Conservation (phyloP, 2,113 vertebrate species). For the Solenodon paradoxus region DNA sequence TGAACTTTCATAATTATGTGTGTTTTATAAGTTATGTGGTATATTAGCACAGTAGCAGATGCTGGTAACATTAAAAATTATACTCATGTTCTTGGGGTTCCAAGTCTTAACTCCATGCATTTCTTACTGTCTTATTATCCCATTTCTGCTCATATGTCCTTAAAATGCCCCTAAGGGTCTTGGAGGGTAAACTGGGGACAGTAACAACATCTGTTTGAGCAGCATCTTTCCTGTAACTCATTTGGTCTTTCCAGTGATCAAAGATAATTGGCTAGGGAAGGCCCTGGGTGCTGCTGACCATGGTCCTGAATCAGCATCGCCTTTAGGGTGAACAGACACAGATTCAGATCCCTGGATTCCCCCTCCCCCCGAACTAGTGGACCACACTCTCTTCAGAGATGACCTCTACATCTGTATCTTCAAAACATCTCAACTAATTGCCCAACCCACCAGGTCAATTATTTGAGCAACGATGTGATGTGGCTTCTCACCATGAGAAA, state of each 20-base stretch:
- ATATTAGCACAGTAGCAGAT: not conserved
- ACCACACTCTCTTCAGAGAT: not conserved
- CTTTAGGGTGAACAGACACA: not conserved
- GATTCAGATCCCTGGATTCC: not conserved
- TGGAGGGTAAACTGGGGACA: not conserved
- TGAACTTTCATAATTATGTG: not conserved
- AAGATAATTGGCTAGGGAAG: not conserved
- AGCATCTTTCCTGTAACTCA: not conserved
- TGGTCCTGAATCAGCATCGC: not conserved
- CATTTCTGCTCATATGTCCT: not conserved
- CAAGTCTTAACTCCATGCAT: not conserved
- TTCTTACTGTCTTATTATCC: not conserved
- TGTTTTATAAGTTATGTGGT: not conserved
- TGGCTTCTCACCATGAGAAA: not conserved
- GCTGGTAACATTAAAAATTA: not conserved
- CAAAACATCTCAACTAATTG: not conserved
- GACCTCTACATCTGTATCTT: not conserved
- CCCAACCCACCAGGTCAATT: not conserved
- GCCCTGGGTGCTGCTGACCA: fast-evolving
- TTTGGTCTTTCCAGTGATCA: not conserved
- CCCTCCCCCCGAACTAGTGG: not conserved
- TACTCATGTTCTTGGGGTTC: not conserved
- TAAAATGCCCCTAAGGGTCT: not conserved
- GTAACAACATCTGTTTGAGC: not conserved
- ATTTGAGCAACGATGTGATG: not conserved